phyloP scores from a whole-genome alignment of 2,888 invertebrate genomes.

The Athalia cordata region DNA sequence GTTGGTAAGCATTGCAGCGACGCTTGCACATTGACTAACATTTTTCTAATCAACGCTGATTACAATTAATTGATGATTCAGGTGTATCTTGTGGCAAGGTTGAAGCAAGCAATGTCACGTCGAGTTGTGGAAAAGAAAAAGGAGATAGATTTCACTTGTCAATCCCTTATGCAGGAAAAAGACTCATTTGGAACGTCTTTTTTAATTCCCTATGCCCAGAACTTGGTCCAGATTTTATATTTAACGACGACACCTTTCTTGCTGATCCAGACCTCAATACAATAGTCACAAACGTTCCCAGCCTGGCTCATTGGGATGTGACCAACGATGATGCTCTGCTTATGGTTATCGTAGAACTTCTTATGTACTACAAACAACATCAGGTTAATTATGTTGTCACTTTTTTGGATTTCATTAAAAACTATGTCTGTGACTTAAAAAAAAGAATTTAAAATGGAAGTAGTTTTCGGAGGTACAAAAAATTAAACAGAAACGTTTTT shows the following conservation, averaged over 20 bases:
- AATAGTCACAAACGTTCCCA: slow-evolving; percentile 76
- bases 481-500: too few species aligned
- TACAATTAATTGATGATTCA: slow-evolving; percentile 37
- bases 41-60: neutral
- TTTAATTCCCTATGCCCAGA: slow-evolving; percentile 80
- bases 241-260: slow-evolving; percentile 82
- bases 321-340: slow-evolving; percentile 77
- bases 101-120: slow-evolving; percentile 51
- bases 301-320: slow-evolving; percentile 80
- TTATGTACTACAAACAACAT: slow-evolving; percentile 78
- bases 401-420: neutral
- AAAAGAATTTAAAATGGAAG: too few species aligned
- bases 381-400: slow-evolving; percentile 74
- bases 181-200: slow-evolving; percentile 82
- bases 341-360: slow-evolving; percentile 79
- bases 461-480: too few species aligned
- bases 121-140: slow-evolving; percentile 65
- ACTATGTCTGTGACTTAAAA: too few species aligned
- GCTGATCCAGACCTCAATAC: slow-evolving; percentile 77
- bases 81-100: slow-evolving; percentile 56
- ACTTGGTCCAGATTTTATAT: slow-evolving; percentile 85
- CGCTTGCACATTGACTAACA: neutral
- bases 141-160: slow-evolving; percentile 78
- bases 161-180: slow-evolving; percentile 82
- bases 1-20: slow-evolving; percentile 52